These are phyloP conservation scores for Alaudala cheleensis DNA, from an alignment of 2,113 vertebrate genomes.

Conservation along the genomic window DNA sequence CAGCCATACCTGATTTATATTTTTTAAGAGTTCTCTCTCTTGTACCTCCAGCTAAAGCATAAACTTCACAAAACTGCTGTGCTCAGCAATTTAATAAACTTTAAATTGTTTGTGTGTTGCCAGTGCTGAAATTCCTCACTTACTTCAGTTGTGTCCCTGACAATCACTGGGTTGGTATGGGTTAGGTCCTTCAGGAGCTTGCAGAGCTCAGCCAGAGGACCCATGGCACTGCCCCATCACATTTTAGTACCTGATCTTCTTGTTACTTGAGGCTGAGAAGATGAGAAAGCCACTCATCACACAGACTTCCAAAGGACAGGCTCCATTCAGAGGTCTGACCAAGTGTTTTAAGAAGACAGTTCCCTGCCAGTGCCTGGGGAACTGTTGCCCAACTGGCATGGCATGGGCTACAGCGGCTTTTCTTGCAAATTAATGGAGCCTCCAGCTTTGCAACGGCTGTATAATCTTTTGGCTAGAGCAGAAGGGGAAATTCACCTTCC, in stretches of 20 bases:
- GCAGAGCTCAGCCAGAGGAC: not conserved
- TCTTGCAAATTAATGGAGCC: not conserved
- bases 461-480: not conserved
- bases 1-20: not conserved
- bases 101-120: not conserved
- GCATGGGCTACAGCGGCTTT: not conserved
- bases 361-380: not conserved
- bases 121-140: not conserved
- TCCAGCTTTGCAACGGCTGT: not conserved
- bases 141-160: not conserved
- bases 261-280: not conserved
- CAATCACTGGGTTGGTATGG: rapidly evolving
- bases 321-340: not conserved
- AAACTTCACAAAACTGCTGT: not conserved
- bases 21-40: not conserved
- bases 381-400: not conserved
- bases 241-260: not conserved
- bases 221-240: rapidly evolving
- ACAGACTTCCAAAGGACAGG: not conserved
- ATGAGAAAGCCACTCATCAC: not conserved
- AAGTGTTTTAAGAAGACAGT: not conserved
- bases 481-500: conserved; percentile 18
- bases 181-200: not conserved
- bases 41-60: not conserved
- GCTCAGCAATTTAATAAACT: not conserved